Evolutionary conservation across 2,113 vertebrate genomes (phyloP).

Genomic region (Nestor notabilis): DNA sequence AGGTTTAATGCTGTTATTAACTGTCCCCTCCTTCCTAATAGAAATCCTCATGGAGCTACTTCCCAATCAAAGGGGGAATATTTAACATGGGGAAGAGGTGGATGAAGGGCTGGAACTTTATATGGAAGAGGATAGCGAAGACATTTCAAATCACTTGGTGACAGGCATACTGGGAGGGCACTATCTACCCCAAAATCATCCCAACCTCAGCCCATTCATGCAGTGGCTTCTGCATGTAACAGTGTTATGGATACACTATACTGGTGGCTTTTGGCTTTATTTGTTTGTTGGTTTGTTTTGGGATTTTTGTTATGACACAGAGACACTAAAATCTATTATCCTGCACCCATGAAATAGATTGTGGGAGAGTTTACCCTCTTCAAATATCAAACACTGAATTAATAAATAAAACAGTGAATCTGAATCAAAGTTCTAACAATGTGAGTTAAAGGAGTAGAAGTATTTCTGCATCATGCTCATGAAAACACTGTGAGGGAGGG

Average conservation of each 20-base stretch:
- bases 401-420: background rate
- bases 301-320: background rate
- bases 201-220: background rate
- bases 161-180: background rate
- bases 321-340: background rate
- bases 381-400: background rate
- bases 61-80: background rate
- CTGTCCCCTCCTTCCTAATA: background rate
- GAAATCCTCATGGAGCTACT: background rate
- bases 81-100: background rate
- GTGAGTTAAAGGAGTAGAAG: background rate
- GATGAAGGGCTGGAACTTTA: background rate
- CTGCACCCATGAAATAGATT: background rate
- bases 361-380: background rate
- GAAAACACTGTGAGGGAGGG: background rate
- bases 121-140: background rate
- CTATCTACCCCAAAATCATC: background rate
- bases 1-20: constrained; percentile 43
- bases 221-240: background rate
- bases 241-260: background rate
- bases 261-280: background rate
- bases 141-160: background rate
- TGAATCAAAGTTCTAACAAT: background rate
- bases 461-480: background rate
- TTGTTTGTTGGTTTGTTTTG: background rate